Base-by-base conservation (phyloP, 2,797 vertebrate species). In the Brachyalestes nurse region DNA sequence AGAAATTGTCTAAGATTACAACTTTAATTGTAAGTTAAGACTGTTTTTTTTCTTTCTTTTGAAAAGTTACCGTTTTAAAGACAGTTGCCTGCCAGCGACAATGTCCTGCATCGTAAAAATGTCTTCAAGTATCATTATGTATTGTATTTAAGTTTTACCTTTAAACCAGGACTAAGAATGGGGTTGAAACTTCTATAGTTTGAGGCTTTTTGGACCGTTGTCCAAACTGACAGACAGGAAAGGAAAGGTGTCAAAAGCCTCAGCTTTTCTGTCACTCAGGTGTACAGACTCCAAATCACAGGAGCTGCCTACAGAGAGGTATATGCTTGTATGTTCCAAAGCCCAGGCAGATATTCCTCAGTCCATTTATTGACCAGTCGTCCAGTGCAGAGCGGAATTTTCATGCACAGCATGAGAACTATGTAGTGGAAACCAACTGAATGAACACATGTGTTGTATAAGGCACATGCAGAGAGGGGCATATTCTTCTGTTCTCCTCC, bases 401-500 rank as follows among this genome's bases (percentile, higher is more conserved):
- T 47, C 49, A 49, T n/a, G 16, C 49, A 64, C 21, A 67, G 71
- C 57, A 78, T 65, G 70, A 61, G 71, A 58, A 77, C 53, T 57
- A 75, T 82, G 80, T 83, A 65, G 28, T 57, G 80, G 82, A 80
- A 72, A 74, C 51, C 76, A 72, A 71, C 28, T 58, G 45, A 71
- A 66, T 65, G 80, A 75, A 80, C 82, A 72, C 58, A 51, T 79
- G 67, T 69, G 55, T 40, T 77, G 40, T 53, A 72, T 21, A 55
- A 28, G 74, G 14, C 38, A 62, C 57, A 75, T 75, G 74, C 77
- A 77, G 42, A 82, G 76, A 80, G 47, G 61, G 25, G 14, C n/a
- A 83, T 78, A 60, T 61, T 72, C 14, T 51, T 38, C 25, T 77
- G 16, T 57, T 79, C 21, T 82, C 77, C 64, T 60, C 53, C 66